phyloP scores from a whole-genome alignment of 2,113 vertebrate genomes.

The Podilymbus podiceps region DNA sequence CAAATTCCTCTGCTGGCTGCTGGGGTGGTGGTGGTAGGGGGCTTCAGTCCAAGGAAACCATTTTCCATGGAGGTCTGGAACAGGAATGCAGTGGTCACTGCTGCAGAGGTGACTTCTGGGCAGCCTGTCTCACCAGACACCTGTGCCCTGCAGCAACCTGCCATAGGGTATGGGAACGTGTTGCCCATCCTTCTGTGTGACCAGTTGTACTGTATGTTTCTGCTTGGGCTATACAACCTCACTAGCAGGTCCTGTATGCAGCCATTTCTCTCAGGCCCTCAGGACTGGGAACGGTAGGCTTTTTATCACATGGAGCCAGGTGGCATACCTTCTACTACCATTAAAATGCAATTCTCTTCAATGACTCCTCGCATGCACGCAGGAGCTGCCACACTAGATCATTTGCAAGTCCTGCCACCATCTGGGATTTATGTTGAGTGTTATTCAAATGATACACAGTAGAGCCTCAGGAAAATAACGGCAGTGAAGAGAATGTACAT shows the following conservation, averaged over 20 bases:
- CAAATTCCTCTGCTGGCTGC: neutral
- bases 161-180: rapidly evolving
- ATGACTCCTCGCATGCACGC: neutral
- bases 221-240: neutral
- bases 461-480: neutral
- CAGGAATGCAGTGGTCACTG: neutral
- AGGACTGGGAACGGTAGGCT: neutral
- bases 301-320: neutral
- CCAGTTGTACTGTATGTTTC: neutral
- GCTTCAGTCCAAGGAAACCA: neutral
- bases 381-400: neutral
- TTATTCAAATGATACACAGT: neutral
- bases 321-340: neutral
- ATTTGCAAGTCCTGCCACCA: neutral
- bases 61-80: neutral
- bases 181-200: rapidly evolving
- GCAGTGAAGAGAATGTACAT: neutral
- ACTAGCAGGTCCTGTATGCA: neutral
- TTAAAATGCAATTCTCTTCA: conserved; percentile 2
- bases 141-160: neutral
- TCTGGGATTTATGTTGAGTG: conserved; percentile 9
- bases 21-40: neutral
- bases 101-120: neutral
- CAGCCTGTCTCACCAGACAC: neutral
- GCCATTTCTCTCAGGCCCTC: neutral